A percentile compares a stretch with the other conserved stretches of the same genome.
phyloP scores from a whole-genome alignment of 2,797 vertebrate species.

The Phalanger gymnotis region DNA sequence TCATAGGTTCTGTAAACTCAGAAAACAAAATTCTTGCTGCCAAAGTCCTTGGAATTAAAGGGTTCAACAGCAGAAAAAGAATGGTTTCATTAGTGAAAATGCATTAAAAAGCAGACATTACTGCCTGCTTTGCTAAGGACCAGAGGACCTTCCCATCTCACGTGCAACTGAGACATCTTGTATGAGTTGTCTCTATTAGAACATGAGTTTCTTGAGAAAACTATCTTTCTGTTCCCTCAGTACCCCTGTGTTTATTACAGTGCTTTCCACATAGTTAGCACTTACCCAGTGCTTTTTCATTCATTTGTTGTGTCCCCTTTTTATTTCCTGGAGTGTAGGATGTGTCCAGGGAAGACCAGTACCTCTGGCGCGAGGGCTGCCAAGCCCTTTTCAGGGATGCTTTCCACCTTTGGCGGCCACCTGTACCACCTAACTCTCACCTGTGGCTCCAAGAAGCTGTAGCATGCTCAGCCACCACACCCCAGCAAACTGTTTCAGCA shows the following conservation, averaged over 20 bases:
- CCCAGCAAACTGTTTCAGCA: too few relatives aligned
- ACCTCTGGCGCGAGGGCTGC: too few relatives aligned
- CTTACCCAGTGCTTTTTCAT: too few relatives aligned
- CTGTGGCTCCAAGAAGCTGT: too few relatives aligned
- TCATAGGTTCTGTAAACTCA: not conserved
- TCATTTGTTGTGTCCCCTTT: too few relatives aligned
- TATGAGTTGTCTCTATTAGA: not conserved
- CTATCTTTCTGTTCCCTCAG: not conserved
- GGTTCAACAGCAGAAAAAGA: not conserved
- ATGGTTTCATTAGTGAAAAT: not conserved
- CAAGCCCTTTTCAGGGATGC: too few relatives aligned
- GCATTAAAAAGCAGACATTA: not conserved
- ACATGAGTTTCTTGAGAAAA: not conserved
- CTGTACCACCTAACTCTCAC: too few relatives aligned
- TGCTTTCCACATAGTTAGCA: too few relatives aligned
- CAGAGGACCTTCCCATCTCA: not conserved
- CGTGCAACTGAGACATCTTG: not conserved
- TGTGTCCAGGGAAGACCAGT: too few relatives aligned
- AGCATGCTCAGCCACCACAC: too few relatives aligned
- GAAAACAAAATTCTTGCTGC: not conserved
- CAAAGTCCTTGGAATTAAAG: not conserved
- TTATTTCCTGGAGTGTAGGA: too few relatives aligned
- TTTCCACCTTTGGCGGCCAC: too few relatives aligned
- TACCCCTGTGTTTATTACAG: not conserved
- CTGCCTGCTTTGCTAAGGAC: not conserved